Evolutionary conservation across 2,888 invertebrate species (phyloP), one percentile per base, ranked within the genome.

Genomic region (Mesoligia furuncula): DNA sequence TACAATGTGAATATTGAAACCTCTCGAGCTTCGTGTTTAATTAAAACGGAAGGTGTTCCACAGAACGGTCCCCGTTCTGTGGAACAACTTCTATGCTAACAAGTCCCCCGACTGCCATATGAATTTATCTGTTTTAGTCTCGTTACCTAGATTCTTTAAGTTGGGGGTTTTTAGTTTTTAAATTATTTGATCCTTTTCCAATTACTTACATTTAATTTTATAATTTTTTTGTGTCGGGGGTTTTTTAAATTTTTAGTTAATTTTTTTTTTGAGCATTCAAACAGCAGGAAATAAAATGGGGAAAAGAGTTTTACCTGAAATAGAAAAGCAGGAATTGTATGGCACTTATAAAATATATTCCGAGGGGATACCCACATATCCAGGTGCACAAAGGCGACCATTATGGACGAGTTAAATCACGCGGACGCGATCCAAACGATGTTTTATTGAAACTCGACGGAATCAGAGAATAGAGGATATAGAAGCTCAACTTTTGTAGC

Each of bases 331-430:
- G 20, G 5, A 36, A 39, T 39, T 27, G 13, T 48, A 48, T 20
- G 13, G 48, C 36, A 73, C 11, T 20, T 27, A 13, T 31, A 13
- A 31, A 45, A 27, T 48, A 51, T 48, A 85, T 85, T 86, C 76
- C 80, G 54, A 68, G 39, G 81, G 82, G 74, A 77, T n/a, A n/a
- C 69, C 80, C 61, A 77, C 66, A 74, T 72, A 31, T 17, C 17
- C 45, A 42, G 7, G 27, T 48, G 5, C 9, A 68, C 48, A 51
- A 24, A 68, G 1, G 31, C 31, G 0, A 31, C 68, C 17, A 24
- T 68, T 51, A n/a, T 17, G 24, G 51, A 36, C 24, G 6, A 36
- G 51, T 68, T 68, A 36, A 51, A 68, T 51, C 31, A 68, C 5
- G 48, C 24, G 31, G 68, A 17, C 9, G 24, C 51, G 36, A 51